Base-by-base conservation (phyloP, 2,797 vertebrate species). In the Paramormyrops hopkinsi region DNA sequence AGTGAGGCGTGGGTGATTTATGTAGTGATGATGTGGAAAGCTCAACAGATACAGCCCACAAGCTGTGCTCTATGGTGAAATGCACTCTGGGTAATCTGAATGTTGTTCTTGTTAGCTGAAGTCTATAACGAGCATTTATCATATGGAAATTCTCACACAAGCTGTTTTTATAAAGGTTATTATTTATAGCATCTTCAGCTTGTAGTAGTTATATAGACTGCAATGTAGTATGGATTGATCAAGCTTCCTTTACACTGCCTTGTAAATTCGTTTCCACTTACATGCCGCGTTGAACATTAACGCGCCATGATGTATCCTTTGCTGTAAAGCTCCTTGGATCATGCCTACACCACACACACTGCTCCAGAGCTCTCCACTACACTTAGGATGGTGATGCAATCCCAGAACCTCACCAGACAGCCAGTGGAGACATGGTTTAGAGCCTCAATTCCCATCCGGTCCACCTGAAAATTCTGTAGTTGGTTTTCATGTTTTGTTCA, bases 1-100 rank as follows among this genome's bases (percentile, higher is more conserved):
- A 54, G 59, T 89, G 41, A 87, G 84, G 53, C 8, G 33, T 54
- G 85, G 50, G 65, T 51, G 86, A 87, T 87, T 87, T 87, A 87
- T 59, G 22, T 87, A 44, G 53, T 53, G 53, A 37, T 87, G 46
- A 56, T 41, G 51, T 62, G 50, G 25, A 33, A 62, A 56, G 29
- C 86, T 41, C 53, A 56, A 62, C 86, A 87, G 22, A 56, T 41
- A 33, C 37, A 79, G 19, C 76, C 51, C 86, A 87, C 51, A 87
- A 29, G 86, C 53, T 59, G 29, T 4, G 14, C 33, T 44, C 5
- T 41, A 17, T 2, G 12, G 53, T 12, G 83, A 79, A 48, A 50
- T 86, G 46, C 29, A 11, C 83, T 86, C 51, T 8, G 46, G 12
- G 83, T 50, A 86, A 53, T 51, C 83, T 22, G 12, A 51, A 33